Percentiles rank a stretch among this genome's conserved stretches.
phyloP scores from a whole-genome alignment of 2,113 vertebrate species.

The Cichladusa arquata region DNA sequence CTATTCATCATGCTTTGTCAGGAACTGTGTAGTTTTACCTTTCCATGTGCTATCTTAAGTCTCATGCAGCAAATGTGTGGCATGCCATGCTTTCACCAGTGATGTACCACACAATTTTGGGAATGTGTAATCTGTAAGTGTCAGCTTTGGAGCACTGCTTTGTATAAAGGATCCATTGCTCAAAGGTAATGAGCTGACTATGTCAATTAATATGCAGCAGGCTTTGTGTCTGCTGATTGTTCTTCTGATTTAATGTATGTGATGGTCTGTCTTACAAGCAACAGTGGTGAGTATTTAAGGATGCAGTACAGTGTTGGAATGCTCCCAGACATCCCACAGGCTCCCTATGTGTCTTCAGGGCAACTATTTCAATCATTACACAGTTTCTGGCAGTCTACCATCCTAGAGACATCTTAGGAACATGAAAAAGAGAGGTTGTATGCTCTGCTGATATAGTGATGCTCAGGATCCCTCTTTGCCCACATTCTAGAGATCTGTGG shows the following conservation, averaged over 20 bases:
- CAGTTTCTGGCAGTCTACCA: background rate
- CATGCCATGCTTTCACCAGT: background rate
- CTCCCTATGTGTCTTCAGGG: background rate
- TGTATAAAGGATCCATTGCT: background rate
- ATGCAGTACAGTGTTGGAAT: background rate
- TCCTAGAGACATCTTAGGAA: background rate
- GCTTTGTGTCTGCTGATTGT: background rate
- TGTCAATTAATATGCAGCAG: background rate
- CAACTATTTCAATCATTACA: background rate
- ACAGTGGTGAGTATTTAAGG: background rate
- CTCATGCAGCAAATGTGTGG: background rate
- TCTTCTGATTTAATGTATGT: background rate
- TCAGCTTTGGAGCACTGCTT: background rate
- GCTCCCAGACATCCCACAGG: background rate
- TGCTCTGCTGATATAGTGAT: background rate
- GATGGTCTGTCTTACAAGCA: background rate
- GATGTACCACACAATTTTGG: background rate
- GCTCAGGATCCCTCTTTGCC: background rate
- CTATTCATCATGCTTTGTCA: background rate
- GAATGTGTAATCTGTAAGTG: background rate
- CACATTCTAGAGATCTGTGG: background rate
- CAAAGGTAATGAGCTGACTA: background rate
- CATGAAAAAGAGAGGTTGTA: background rate
- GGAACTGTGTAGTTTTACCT: background rate
- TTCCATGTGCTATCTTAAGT: background rate